phyloP scores from a whole-genome alignment of 2,888 invertebrate species.

The Rhogogaster chlorosoma region DNA sequence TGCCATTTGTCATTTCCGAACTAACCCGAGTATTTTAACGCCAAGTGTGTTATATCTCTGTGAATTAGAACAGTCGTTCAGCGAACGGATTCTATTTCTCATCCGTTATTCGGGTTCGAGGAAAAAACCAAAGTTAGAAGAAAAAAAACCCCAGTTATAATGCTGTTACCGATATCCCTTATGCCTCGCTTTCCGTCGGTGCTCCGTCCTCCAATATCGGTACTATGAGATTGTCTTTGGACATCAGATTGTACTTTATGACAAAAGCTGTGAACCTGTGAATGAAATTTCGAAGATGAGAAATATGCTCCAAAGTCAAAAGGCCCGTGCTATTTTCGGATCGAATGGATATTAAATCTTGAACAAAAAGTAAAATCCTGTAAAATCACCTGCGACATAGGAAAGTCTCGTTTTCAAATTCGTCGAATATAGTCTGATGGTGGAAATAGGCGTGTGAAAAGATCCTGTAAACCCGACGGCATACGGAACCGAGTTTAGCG shows the following conservation, averaged over 20 bases:
- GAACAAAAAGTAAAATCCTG: not conserved
- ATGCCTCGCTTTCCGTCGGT: constrained; percentile 74
- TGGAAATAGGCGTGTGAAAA: constrained; percentile 99
- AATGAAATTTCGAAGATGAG: constrained; percentile 9
- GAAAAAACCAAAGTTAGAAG: not conserved
- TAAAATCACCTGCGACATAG: constrained; percentile 86
- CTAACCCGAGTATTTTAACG: constrained; percentile 37
- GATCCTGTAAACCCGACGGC: constrained; percentile 98
- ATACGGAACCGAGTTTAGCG: constrained; percentile 98
- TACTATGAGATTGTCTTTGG: constrained; percentile 98
- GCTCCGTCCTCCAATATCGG: constrained; percentile 93
- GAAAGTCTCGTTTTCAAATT: constrained; percentile 98
- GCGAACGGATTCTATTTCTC: not conserved
- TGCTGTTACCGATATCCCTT: constrained; percentile 45
- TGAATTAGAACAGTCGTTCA: not conserved
- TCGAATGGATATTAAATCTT: not conserved
- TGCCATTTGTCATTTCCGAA: constrained; percentile 25
- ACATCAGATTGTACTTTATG: constrained; percentile 98
- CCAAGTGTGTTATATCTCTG: constrained; percentile 7
- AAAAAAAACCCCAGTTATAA: not conserved
- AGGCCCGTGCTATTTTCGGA: not conserved
- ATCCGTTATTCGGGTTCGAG: constrained; percentile 21
- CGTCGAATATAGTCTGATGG: constrained; percentile 97
- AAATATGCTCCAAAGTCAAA: not conserved
- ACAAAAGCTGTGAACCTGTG: constrained; percentile 96